A percentile compares a stretch with the other conserved stretches of the same genome.
These are phyloP conservation scores for Acanthopagrus latus DNA, from an alignment of 2,797 vertebrate species.

Conservation along the genomic window DNA sequence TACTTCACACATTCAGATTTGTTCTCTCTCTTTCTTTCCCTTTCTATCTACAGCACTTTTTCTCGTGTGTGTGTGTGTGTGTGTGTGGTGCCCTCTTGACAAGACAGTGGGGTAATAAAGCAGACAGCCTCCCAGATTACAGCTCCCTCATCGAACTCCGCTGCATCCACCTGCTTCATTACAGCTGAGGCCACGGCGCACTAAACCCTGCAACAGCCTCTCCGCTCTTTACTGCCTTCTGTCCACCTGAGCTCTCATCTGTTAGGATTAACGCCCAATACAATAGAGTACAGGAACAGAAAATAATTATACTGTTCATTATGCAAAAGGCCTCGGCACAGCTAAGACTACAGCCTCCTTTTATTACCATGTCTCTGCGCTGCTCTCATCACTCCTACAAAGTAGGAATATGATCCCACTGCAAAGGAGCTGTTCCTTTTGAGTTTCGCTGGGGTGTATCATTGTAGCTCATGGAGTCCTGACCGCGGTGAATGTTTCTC, in stretches of 20 bases:
- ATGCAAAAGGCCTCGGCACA: constrained; percentile 52
- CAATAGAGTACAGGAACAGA: constrained; percentile 47
- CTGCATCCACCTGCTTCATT: constrained; percentile 73
- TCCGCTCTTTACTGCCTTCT: constrained; percentile 64
- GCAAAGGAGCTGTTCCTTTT: constrained; percentile 55
- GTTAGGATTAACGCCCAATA: constrained; percentile 62
- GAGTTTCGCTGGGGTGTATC: constrained; percentile 50
- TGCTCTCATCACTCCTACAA: constrained; percentile 65
- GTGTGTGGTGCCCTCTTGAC: constrained; percentile 44
- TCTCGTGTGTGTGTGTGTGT: constrained; percentile 18
- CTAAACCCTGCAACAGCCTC: constrained; percentile 61
- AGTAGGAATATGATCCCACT: constrained; percentile 57
- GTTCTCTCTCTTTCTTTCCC: constrained; percentile 34
- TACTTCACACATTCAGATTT: constrained; percentile 61
- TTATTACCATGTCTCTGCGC: constrained; percentile 49
- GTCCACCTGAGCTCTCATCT: constrained; percentile 76
- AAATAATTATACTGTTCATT: constrained; percentile 73
- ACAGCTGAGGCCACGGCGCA: constrained; percentile 59
- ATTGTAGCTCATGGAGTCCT: constrained; percentile 47
- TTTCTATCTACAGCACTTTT: constrained; percentile 20
- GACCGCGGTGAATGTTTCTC: constrained; percentile 51
- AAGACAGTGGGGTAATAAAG: constrained; percentile 67
- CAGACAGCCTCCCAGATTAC: constrained; percentile 68
- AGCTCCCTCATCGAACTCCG: constrained; percentile 49
- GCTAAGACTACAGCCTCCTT: constrained; percentile 49